phyloP scores from a whole-genome alignment of 92 coral and sea anemone genomes.

The Hydrozoanthus gracilis region DNA sequence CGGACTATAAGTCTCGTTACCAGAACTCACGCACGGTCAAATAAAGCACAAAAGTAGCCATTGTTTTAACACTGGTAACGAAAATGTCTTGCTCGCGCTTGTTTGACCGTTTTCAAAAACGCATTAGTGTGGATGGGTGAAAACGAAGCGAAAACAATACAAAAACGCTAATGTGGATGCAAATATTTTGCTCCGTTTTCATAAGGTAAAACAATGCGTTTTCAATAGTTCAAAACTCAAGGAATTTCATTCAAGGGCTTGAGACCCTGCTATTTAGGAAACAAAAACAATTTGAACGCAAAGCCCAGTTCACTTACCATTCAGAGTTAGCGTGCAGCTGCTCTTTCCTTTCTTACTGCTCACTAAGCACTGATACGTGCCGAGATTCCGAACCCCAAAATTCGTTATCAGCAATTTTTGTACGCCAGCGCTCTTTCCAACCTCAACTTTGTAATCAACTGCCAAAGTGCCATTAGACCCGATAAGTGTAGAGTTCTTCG shows the following conservation, averaged over 20 bases:
- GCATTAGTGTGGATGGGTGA: too few species aligned
- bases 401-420: slow-evolving; percentile 57
- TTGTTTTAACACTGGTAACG: too few species aligned
- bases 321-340: slow-evolving; percentile 54
- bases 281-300: not conserved
- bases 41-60: too few species aligned
- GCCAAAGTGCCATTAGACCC: not conserved
- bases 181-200: too few species aligned
- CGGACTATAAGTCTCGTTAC: not conserved
- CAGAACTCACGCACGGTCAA: not conserved
- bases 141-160: too few species aligned
- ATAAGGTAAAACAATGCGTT: too few species aligned
- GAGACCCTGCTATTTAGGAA: not conserved
- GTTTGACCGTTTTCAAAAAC: too few species aligned
- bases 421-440: slow-evolving; percentile 41
- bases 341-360: slow-evolving; percentile 45
- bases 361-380: slow-evolving; percentile 71
- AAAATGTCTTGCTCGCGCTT: too few species aligned
- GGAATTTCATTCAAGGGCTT: not conserved
- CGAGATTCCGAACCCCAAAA: slow-evolving; percentile 76
- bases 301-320: slow-evolving; percentile 52
- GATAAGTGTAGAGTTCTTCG: slow-evolving; percentile 53
- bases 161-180: too few species aligned
- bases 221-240: too few species aligned
- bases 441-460: slow-evolving; percentile 51